Base-by-base conservation (phyloP, 2,888 invertebrate species). In the Argyresthia goedartella region DNA sequence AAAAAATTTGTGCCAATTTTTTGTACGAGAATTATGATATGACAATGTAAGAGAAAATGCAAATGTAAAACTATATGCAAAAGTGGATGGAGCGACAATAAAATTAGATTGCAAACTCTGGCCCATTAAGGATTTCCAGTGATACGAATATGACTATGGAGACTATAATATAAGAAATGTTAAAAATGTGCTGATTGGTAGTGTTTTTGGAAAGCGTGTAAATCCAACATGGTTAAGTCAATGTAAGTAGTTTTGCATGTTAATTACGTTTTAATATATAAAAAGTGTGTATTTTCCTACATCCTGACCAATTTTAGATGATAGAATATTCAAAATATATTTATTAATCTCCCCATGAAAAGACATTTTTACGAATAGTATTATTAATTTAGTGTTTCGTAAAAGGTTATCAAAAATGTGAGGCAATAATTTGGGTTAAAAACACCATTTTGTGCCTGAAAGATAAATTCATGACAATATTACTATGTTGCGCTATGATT, bases 291-390 rank as follows among this genome's bases (percentile, higher is more conserved):
- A 76, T 73, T 73, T 63, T 80, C 81, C 80, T 84, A 78, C 76
- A 73, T 72, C 81, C 81, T 69, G 85, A 85, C 85, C 86, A 85
- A 86, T 76, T 63, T 71, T 84, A 82, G 79, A 65, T 70, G 62
- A 72, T 82, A 82, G 79, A 71, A 71, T 51, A 49, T 71, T 73
- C 73, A 76, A 67, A 64, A 25, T 81, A 81, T 85, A 84, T 85
- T 81, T 82, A 81, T 82, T 73, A 79, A 69, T 77, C 75, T 73
- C 80, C 79, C 73, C 25, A 71, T 64, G 65, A 74, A 78, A 86
- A 86, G 86, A 86, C 86, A 86, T 86, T 85, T 86, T 86, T 86
- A 86, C 86, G 81, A 79, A 85, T 82, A 85, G 86, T 86, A 86
- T 86, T 86, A 85, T 80, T 86, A 85, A 80, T 81, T 75, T 82